A percentile compares a stretch with the other conserved stretches of the same genome.
These are phyloP conservation scores for Pachyramphus minor DNA, from an alignment of 2,113 vertebrate species.

Conservation along the genomic window DNA sequence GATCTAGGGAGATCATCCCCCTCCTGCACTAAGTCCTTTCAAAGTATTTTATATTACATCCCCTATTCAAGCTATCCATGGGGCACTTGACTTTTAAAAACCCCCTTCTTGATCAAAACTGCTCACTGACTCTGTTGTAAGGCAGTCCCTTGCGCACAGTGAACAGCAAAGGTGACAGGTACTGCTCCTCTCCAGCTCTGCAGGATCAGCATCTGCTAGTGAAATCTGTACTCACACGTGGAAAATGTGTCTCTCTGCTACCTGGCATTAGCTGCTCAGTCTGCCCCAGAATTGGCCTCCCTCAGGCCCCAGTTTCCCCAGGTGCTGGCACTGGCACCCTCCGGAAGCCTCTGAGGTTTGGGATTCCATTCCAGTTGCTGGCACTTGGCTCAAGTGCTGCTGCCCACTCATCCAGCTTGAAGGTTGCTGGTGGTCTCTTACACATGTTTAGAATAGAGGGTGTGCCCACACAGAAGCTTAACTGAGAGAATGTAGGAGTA, in stretches of 20 bases:
- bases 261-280: not conserved
- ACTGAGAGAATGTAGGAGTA: not conserved
- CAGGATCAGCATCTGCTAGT: fast-evolving
- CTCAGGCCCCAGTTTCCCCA: not conserved
- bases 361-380: not conserved
- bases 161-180: fast-evolving
- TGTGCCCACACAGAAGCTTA: not conserved
- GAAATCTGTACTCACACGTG: not conserved
- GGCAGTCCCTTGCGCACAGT: not conserved
- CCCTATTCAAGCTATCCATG: not conserved
- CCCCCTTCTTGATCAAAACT: not conserved
- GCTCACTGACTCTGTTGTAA: not conserved
- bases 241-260: not conserved
- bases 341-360: fast-evolving
- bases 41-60: not conserved
- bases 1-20: not conserved
- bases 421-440: not conserved
- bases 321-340: not conserved
- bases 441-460: fast-evolving
- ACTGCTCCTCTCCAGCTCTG: not conserved
- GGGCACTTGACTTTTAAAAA: not conserved
- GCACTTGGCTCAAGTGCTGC: not conserved
- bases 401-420: not conserved
- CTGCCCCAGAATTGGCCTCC: not conserved
- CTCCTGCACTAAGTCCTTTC: not conserved